Evolutionary conservation across 2,797 vertebrate genomes (phyloP).

Genomic region (Ptychadena robeensis): DNA sequence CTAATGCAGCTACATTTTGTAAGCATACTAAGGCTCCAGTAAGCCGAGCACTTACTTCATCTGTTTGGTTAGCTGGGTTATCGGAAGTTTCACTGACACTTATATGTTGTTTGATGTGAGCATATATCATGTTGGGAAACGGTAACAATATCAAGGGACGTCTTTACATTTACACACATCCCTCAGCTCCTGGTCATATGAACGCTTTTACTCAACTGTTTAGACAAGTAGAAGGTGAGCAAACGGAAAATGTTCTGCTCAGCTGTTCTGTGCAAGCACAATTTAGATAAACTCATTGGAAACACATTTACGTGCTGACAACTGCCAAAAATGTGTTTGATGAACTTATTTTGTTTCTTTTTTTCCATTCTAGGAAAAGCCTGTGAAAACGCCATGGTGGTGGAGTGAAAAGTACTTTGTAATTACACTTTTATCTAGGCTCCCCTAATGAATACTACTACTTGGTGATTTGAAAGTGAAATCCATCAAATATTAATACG

Average conservation of each 20-base stretch:
- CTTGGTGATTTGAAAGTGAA: not conserved
- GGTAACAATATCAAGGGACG: slow-evolving; percentile 11
- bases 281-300: slow-evolving; percentile 61
- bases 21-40: not conserved
- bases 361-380: slow-evolving; percentile 49
- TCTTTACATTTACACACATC: slow-evolving; percentile 41
- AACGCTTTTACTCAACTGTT: slow-evolving; percentile 51
- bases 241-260: slow-evolving; percentile 58
- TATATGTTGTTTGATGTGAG: slow-evolving; percentile 42
- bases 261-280: slow-evolving; percentile 60
- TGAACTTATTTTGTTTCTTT: slow-evolving; percentile 44
- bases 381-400: not conserved
- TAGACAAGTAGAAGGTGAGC: slow-evolving; percentile 52
- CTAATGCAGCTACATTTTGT: not conserved
- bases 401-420: slow-evolving; percentile 6
- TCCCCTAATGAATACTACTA: not conserved
- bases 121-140: slow-evolving; percentile 14
- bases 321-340: slow-evolving; percentile 57
- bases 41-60: not conserved
- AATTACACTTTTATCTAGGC: slow-evolving; percentile 3
- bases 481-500: slow-evolving; percentile 16
- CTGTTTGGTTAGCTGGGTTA: slow-evolving; percentile 12
- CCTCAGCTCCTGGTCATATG: slow-evolving; percentile 32
- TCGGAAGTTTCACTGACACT: slow-evolving; percentile 31
- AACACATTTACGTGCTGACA: slow-evolving; percentile 48